Conservation (phyloP, 2,797 vertebrate species). For the Eulemur coronatus region DNA sequence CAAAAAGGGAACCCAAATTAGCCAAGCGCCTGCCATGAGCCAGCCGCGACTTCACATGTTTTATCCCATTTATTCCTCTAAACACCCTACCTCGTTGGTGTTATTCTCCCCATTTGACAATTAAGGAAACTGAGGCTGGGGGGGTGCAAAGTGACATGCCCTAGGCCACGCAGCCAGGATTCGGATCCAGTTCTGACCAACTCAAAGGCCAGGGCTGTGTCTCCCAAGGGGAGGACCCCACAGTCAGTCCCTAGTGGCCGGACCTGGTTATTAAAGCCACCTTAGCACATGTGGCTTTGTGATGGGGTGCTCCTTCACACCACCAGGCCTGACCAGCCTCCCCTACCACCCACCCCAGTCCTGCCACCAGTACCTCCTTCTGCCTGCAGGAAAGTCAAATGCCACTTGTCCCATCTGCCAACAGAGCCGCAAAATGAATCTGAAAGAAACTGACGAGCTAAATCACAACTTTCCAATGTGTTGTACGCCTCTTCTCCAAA, state of each 20-base stretch:
- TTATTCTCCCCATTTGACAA: neutral
- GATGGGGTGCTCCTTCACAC: neutral
- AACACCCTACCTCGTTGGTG: neutral
- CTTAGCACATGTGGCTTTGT: neutral
- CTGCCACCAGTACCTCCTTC: neutral
- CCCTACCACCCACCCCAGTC: fast-evolving
- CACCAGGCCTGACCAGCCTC: neutral
- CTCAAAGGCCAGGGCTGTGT: neutral
- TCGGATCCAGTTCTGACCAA: neutral
- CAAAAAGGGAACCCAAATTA: neutral
- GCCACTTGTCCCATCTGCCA: constrained; percentile 7
- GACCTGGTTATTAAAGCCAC: neutral
- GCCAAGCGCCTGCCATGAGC: neutral
- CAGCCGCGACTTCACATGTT: fast-evolving
- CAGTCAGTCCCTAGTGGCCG: neutral
- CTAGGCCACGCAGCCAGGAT: neutral
- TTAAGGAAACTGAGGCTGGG: neutral
- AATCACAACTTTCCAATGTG: neutral
- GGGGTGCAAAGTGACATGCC: neutral
- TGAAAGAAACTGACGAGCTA: neutral
- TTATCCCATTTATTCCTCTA: neutral
- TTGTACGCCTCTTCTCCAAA: neutral
- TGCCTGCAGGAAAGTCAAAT: neutral
- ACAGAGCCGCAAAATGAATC: neutral
- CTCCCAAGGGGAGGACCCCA: neutral